These are phyloP conservation scores for Tenebrosternarchus preto DNA, from an alignment of 2,113 vertebrate genomes.

Conservation along the genomic window DNA sequence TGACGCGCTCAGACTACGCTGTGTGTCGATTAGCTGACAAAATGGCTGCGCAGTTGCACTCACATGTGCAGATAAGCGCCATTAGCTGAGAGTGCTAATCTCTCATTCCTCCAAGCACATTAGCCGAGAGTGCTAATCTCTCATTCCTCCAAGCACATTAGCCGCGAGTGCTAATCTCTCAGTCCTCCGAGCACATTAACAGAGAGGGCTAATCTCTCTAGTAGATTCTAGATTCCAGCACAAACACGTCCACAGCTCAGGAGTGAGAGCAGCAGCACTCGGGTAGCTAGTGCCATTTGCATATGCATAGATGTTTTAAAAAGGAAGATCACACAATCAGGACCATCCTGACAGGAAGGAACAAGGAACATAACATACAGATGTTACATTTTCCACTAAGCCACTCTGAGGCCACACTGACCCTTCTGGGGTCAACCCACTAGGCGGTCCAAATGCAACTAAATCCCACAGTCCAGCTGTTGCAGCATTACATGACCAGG, in stretches of 20 bases:
- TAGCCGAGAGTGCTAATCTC: constrained; percentile 45
- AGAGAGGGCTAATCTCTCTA: constrained; percentile 42
- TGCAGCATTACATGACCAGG: constrained; percentile 30
- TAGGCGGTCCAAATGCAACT: constrained; percentile 50
- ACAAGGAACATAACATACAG: too few species aligned
- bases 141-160: constrained; percentile 43
- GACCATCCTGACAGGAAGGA: neutral
- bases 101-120: constrained; percentile 32
- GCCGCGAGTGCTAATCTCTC: constrained; percentile 44
- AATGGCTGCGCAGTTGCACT: constrained; percentile 45
- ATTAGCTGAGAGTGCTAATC: constrained; percentile 47
- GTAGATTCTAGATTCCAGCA: neutral
- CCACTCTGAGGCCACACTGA: constrained; percentile 55
- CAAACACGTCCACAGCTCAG: too few species aligned
- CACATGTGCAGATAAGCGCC: constrained; percentile 47
- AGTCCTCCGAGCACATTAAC: constrained; percentile 35
- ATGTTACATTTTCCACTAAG: constrained; percentile 39
- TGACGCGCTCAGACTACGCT: constrained; percentile 19
- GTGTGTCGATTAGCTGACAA: constrained; percentile 34
- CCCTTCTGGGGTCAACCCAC: constrained; percentile 59
- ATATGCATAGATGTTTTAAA: too few species aligned
- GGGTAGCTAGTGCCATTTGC: too few species aligned
- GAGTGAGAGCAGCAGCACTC: too few species aligned
- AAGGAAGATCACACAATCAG: neutral
- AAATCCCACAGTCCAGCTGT: constrained; percentile 64